Conservation (phyloP, 1,140 invertebrate genomes). For the Nymphalis io region DNA sequence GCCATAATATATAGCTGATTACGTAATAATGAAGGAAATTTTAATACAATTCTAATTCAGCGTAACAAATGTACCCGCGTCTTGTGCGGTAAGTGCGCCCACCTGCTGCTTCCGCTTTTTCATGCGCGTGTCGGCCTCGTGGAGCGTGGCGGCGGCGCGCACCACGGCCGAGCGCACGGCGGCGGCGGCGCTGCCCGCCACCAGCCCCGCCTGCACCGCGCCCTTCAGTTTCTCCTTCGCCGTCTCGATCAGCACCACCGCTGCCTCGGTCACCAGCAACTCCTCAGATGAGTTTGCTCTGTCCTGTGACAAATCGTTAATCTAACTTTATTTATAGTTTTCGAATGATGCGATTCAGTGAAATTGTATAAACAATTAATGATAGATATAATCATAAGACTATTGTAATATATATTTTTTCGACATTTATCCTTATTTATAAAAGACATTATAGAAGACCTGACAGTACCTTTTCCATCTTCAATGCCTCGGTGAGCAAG, state of each 20-base stretch:
- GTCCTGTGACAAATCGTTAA: constrained; percentile 46
- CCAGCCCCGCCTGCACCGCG: constrained; percentile 87
- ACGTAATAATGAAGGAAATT: too few relatives aligned
- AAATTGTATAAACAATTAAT: too few relatives aligned
- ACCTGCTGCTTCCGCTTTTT: constrained; percentile 15
- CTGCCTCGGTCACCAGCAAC: constrained; percentile 85
- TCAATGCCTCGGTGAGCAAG: constrained; percentile 86
- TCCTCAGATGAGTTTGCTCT: constrained; percentile 87
- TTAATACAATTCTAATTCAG: neutral
- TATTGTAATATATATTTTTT: too few relatives aligned
- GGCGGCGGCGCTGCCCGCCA: constrained; percentile 83
- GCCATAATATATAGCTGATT: too few relatives aligned
- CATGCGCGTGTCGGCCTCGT: constrained; percentile 78
- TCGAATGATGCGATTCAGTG: neutral
- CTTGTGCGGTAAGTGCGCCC: neutral
- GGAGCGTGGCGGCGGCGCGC: constrained; percentile 85
- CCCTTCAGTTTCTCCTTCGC: constrained; percentile 92
- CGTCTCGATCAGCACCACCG: constrained; percentile 89
- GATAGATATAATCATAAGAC: too few relatives aligned
- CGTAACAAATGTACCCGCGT: too few relatives aligned
- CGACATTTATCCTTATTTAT: too few relatives aligned
- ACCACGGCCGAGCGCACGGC: constrained; percentile 82
- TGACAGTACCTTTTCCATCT: constrained; percentile 85
- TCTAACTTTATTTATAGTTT: neutral
- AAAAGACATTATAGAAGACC: too few relatives aligned